A percentile compares a stretch with the other conserved stretches of the same genome.
Evolutionary conservation across 2,113 vertebrate species (phyloP).

Genomic region (Planiliza haematocheilus): DNA sequence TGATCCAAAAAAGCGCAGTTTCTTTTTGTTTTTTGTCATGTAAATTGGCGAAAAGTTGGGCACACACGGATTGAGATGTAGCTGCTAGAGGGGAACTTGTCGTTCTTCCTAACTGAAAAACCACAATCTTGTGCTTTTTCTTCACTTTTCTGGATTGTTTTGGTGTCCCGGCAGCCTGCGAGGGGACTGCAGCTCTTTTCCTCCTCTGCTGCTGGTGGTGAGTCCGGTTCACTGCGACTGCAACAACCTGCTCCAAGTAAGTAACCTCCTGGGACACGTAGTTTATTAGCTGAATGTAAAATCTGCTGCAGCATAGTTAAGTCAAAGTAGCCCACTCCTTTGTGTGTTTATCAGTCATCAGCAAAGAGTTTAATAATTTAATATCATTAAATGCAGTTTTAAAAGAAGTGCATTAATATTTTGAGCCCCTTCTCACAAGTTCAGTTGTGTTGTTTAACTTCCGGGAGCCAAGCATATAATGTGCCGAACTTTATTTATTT

Average conservation of each 20-base stretch:
- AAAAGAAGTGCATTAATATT: too few species aligned
- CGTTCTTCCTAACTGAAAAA: neutral
- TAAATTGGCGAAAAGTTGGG: constrained; percentile 61
- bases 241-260: constrained; percentile 28
- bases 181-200: neutral
- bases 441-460: too few species aligned
- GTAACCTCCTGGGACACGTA: constrained; percentile 2
- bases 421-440: too few species aligned
- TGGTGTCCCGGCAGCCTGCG: neutral
- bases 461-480: neutral
- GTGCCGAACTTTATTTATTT: neutral
- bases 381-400: too few species aligned
- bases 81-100: constrained; percentile 8
- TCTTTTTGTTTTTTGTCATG: constrained; percentile 70
- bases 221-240: constrained; percentile 12
- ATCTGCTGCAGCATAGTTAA: too few species aligned
- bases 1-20: constrained; percentile 65
- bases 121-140: neutral
- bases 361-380: too few species aligned
- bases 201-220: constrained; percentile 5
- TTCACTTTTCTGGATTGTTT: neutral
- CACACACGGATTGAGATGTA: constrained; percentile 1
- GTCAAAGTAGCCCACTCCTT: too few species aligned
- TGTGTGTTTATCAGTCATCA: neutral
- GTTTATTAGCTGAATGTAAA: neutral